Base-by-base conservation (phyloP, 2,797 vertebrate species). In the Picus viridis region DNA sequence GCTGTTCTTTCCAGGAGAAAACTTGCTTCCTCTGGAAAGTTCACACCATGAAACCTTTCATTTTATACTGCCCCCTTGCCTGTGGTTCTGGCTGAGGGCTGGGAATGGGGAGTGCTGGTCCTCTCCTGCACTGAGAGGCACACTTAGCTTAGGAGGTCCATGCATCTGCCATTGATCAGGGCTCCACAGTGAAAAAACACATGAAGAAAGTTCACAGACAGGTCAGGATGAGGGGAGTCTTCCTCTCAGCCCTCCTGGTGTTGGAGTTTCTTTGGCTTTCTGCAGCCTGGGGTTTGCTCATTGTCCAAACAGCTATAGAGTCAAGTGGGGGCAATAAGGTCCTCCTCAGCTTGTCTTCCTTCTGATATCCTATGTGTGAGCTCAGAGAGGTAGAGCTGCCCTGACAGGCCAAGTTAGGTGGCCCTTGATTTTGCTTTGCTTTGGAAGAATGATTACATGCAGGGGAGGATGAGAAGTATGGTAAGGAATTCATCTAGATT, bases 1-100 rank as follows among this genome's bases (percentile, higher is more conserved):
- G 74, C 85, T 74, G 32, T 56, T 68, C 88, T 88, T 84, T 72
- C 64, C 89, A 88, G 71, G 71, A 82, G 80, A 84, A 91, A 88
- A 61, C 24, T 73, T 54, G 53, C 7, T 95, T 95, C 92, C 94
- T 89, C 45, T 49, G 71, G 89, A 70, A 96, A 68, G 71, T 74
- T 94, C 10, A 22, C 75, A 85, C 8, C 14, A 19, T 3, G 20
- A 65, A 90, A 68, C 11, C 24, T 93, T 92, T 88, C 39, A 73
- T 88, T 90, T 86, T 16, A 43, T 26, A 43, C 17, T 43, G 41
- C 2, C 11, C 22, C 13, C 22, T 45, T 5, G 32, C 29, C 47
- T 0, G 0, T 57, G 63, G 22, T 39, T 93, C 74, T 0, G 0
- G 45, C 49, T 2, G 2, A 57, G 63, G n/a, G 11, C 17, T 79